Base-by-base conservation (phyloP, 2,888 invertebrate genomes). In the Drosophila rubida region DNA sequence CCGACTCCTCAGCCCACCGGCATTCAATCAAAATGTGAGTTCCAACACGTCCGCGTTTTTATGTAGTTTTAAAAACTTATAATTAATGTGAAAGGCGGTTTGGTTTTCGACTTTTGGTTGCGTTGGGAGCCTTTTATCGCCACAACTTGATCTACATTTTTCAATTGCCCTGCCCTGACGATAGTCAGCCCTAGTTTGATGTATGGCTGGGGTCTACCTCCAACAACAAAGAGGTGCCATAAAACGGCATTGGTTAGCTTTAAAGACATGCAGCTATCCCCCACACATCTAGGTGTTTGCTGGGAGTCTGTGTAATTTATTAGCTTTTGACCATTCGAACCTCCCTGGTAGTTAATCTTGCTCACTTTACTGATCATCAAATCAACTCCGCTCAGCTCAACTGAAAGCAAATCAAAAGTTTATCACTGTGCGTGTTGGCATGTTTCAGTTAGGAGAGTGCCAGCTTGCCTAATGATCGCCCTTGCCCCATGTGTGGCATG, bases 21-120 rank as follows among this genome's bases (percentile, higher is more conserved):
- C 75, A 74, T 72, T 83, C 88, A 88, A 88, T 88, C 86, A 82
- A 82, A 82, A 88, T 79, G 86, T 84, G 67, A 45, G 60, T 58
- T 69, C 58, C 64, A 69, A 61, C 69, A 62, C 69, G 64, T 59
- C 60, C 45, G 32, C 37, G 35, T 64, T 68, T 65, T 80, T 73
- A 79, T 75, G 76, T 71, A 44, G 72, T 76, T 72, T 80, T 86
- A 75, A 86, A 86, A 77, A 80, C 87, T 80, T 82, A 85, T 87
- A 87, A 85, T 85, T 87, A 87, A 85, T 85, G 85, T 85, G 78
- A 81, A 78, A 67, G 77, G 66, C 62, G 66, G 78, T 62, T 1
- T 27, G 8, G 9, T 32, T 32, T 32, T n/a, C 32, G 11, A 11
- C 5, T 32, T n/a, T n/a, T n/a, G n/a, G n/a, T 27, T 45, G n/a